These are phyloP conservation scores for Sminthopsis crassicaudata DNA, from an alignment of 2,113 vertebrate genomes.

Conservation along the genomic window DNA sequence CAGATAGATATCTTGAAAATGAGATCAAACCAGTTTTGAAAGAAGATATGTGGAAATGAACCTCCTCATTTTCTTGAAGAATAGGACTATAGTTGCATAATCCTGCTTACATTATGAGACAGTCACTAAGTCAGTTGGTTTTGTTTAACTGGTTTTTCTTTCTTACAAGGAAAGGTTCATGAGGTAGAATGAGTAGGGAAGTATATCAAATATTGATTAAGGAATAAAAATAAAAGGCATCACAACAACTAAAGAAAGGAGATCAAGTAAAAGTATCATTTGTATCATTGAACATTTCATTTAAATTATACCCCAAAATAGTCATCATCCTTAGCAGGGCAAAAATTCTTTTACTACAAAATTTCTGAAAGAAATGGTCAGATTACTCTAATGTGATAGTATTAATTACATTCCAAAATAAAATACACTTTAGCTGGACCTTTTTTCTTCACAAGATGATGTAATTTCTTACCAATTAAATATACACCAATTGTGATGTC, in stretches of 20 bases:
- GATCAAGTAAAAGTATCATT: neutral
- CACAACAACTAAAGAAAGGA: neutral
- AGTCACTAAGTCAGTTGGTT: neutral
- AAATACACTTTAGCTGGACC: neutral
- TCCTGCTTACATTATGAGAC: neutral
- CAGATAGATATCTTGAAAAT: conserved; percentile 31
- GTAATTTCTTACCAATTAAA: neutral
- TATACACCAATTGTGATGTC: neutral
- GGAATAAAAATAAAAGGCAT: neutral
- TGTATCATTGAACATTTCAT: neutral
- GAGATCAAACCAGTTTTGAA: neutral
- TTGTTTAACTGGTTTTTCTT: neutral
- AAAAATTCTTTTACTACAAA: neutral
- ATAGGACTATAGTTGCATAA: neutral
- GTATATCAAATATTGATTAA: neutral
- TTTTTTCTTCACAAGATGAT: neutral
- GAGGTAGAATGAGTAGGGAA: neutral
- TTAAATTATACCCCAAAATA: neutral
- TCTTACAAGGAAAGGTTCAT: neutral
- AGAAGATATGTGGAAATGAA: neutral
- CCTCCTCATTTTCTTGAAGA: neutral
- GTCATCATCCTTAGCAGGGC: neutral
- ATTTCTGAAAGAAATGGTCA: neutral
- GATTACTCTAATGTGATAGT: neutral
- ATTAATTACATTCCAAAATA: neutral